Conservation (phyloP, 2,113 vertebrate species). For the Promerops cafer region DNA sequence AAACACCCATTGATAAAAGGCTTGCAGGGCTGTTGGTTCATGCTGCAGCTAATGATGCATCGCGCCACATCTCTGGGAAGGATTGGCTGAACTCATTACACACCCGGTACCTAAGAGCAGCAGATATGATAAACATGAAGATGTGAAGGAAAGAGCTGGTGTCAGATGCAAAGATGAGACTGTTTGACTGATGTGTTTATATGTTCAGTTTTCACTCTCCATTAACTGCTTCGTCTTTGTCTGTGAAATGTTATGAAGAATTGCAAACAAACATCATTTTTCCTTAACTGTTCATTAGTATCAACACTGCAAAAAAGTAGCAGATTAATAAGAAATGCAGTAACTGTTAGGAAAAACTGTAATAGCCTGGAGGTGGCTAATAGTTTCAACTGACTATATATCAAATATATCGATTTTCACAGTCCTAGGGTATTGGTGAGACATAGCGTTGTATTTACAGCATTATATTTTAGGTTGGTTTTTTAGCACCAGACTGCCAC, state of each 20-base stretch:
- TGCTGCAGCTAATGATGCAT: neutral
- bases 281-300: neutral
- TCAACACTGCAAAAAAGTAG: neutral
- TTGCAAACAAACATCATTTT: neutral
- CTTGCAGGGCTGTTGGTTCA: neutral
- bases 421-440: neutral
- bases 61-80: accelerated
- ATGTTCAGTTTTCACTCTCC: constrained; percentile 3
- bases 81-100: neutral
- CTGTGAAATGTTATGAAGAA: neutral
- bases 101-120: neutral
- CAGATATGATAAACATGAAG: neutral
- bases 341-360: neutral
- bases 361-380: neutral
- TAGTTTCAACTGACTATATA: neutral
- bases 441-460: neutral
- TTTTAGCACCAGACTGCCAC: neutral
- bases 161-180: neutral
- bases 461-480: neutral
- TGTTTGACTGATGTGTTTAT: constrained; percentile 39
- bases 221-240: neutral
- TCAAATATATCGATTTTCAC: neutral
- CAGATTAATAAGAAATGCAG: neutral
- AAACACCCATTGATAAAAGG: neutral
- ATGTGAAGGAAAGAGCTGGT: neutral